These are phyloP conservation scores for Cancer borealis DNA, from an alignment of 2,888 invertebrate species.

Conservation along the genomic window DNA sequence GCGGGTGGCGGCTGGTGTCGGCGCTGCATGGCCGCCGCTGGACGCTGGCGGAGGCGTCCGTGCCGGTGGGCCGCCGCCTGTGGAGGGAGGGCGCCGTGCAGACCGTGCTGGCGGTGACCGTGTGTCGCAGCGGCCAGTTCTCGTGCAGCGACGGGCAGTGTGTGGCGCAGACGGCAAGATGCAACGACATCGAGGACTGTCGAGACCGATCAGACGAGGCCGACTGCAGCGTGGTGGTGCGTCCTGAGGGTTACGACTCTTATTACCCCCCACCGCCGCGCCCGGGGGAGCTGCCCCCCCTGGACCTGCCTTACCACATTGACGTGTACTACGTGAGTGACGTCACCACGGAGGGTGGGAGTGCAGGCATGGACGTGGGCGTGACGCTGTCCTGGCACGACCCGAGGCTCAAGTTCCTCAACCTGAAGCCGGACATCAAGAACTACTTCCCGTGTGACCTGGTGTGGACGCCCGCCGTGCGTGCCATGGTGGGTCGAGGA, in stretches of 20 bases:
- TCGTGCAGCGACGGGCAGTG: slow-evolving; percentile 71
- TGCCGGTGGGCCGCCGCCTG: slow-evolving; percentile 67
- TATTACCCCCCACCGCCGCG: slow-evolving; percentile 69
- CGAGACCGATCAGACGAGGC: slow-evolving; percentile 66
- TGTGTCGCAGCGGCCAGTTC: slow-evolving; percentile 70
- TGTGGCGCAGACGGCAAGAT: slow-evolving; percentile 57
- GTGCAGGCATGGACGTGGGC: slow-evolving; percentile 69
- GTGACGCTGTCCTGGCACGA: slow-evolving; percentile 71
- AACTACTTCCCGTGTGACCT: slow-evolving; percentile 73
- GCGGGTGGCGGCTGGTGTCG: slow-evolving; percentile 66
- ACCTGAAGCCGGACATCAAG: slow-evolving; percentile 66
- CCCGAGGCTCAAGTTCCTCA: slow-evolving; percentile 64
- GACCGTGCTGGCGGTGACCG: slow-evolving; percentile 57
- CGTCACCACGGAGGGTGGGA: slow-evolving; percentile 65
- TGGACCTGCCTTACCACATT: slow-evolving; percentile 62
- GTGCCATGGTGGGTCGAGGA: slow-evolving; percentile 65
- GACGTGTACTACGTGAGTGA: slow-evolving; percentile 69
- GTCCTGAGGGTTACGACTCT: slow-evolving; percentile 57
- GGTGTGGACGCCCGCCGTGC: slow-evolving; percentile 72
- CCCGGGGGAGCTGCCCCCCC: slow-evolving; percentile 58
- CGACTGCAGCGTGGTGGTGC: slow-evolving; percentile 63
- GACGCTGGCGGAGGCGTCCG: slow-evolving; percentile 45
- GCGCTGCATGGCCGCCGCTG: slow-evolving; percentile 56
- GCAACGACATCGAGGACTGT: slow-evolving; percentile 67
- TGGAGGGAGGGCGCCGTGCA: not conserved